Conservation (phyloP, 1,140 invertebrate species). For the Sycophila sp. region DNA sequence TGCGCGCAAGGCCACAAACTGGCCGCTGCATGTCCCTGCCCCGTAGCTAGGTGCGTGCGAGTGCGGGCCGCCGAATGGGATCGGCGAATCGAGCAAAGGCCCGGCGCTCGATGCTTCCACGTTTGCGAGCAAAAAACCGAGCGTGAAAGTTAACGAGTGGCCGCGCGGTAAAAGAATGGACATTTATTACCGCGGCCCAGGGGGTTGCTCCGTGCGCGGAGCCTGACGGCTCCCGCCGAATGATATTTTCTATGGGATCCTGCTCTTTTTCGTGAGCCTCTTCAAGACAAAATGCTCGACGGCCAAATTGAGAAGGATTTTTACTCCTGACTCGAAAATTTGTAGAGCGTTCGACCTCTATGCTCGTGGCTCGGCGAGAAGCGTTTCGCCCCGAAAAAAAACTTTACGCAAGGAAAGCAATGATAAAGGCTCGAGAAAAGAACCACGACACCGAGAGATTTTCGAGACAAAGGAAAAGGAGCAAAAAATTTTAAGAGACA, state of each 20-base stretch:
- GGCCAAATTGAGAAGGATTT: no score
- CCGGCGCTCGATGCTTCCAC: slow-evolving; percentile 10
- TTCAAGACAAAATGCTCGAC: no score
- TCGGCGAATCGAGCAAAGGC: slow-evolving; percentile 50
- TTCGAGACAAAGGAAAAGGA: background rate
- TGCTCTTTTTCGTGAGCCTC: no score
- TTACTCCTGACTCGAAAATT: no score
- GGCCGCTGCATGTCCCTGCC: slow-evolving; percentile 14
- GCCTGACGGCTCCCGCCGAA: no score
- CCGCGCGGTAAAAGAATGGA: background rate
- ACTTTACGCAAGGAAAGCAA: background rate
- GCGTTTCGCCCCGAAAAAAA: no score
- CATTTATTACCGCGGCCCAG: no score
- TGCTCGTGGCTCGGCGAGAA: no score
- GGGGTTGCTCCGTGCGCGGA: no score
- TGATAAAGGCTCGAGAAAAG: background rate
- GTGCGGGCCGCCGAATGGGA: slow-evolving; percentile 36
- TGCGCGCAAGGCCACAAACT: slow-evolving; percentile 34
- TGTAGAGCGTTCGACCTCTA: no score
- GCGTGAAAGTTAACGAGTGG: background rate
- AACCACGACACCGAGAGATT: background rate
- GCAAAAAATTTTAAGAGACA: background rate
- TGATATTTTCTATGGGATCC: no score
- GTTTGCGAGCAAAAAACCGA: background rate
- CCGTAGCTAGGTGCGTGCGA: background rate